Evolutionary conservation across 23 tunicate genomes (phyloP).

Genomic region (Halocynthia roretzi): DNA sequence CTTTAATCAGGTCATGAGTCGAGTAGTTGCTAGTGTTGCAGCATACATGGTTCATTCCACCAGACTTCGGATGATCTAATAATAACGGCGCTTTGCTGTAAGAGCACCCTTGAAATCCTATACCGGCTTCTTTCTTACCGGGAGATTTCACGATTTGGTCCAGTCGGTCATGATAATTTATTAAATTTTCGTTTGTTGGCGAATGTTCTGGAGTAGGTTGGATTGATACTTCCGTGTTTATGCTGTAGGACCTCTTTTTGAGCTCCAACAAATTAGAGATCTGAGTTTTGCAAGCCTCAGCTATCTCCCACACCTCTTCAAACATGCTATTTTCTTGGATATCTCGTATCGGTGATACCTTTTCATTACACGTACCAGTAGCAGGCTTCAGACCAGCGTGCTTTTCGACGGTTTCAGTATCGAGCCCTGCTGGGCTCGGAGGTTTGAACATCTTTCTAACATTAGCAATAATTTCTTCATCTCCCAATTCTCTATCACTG

Average conservation of each 20-base stretch:
- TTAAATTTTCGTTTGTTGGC: no score
- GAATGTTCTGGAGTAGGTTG: no score
- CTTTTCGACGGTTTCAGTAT: background rate
- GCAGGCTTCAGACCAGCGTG: background rate
- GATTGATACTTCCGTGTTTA: no score
- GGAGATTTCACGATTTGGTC: no score
- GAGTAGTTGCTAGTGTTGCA: background rate
- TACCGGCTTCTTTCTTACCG: no score
- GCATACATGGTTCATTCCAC: background rate
- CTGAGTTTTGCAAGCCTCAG: background rate
- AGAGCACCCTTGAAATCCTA: no score
- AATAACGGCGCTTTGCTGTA: no score
- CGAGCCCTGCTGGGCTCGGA: background rate
- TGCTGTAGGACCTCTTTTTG: no score
- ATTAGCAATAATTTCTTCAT: conserved; percentile 13
- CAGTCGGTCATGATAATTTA: no score
- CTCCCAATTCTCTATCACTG: conserved; percentile 7
- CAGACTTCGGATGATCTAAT: background rate
- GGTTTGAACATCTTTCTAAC: conserved; percentile 12
- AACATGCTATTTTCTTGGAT: background rate
- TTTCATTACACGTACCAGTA: background rate
- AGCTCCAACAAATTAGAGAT: background rate
- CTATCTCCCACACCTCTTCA: background rate
- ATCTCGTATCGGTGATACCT: background rate
- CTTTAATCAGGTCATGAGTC: background rate